phyloP scores from a whole-genome alignment of 2,888 invertebrate species.

The Agrotis ipsilon region DNA sequence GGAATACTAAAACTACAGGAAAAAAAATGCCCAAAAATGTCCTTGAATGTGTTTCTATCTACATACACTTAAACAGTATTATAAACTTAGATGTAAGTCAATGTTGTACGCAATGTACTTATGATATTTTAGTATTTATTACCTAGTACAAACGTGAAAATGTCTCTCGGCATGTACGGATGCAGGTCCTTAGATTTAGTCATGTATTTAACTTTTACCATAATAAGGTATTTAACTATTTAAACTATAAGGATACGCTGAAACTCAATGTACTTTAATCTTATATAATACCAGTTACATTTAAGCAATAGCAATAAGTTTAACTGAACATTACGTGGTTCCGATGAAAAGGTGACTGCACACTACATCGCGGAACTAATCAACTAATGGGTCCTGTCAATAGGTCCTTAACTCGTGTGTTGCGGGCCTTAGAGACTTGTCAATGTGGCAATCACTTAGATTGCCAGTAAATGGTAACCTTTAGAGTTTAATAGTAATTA shows the following conservation, averaged over 20 bases:
- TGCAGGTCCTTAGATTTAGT: slow-evolving; percentile 33
- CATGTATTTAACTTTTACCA: slow-evolving; percentile 9
- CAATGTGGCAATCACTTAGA: neutral
- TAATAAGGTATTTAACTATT: slow-evolving; percentile 5
- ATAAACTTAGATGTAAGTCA: slow-evolving; percentile 58
- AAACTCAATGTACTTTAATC: slow-evolving; percentile 22
- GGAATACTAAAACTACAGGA: no score
- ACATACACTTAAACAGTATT: slow-evolving; percentile 59
- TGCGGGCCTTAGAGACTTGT: neutral
- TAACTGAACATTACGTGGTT: neutral
- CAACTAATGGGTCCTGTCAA: neutral
- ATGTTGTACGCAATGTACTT: slow-evolving; percentile 53
- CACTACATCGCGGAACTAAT: neutral
- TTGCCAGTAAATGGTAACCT: slow-evolving; percentile 11
- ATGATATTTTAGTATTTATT: slow-evolving; percentile 53
- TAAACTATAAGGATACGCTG: slow-evolving; percentile 19
- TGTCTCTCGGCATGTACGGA: slow-evolving; percentile 21
- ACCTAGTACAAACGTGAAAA: slow-evolving; percentile 37
- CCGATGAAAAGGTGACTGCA: neutral
- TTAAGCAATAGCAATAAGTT: slow-evolving; percentile 1
- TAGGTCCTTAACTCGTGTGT: neutral
- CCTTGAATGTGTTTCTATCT: slow-evolving; percentile 40
- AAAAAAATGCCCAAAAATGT: no score
- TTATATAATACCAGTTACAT: neutral
- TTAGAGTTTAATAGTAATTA: slow-evolving; percentile 1